Base-by-base conservation (phyloP, 2,888 invertebrate genomes). In the Andrena trimmerana region DNA sequence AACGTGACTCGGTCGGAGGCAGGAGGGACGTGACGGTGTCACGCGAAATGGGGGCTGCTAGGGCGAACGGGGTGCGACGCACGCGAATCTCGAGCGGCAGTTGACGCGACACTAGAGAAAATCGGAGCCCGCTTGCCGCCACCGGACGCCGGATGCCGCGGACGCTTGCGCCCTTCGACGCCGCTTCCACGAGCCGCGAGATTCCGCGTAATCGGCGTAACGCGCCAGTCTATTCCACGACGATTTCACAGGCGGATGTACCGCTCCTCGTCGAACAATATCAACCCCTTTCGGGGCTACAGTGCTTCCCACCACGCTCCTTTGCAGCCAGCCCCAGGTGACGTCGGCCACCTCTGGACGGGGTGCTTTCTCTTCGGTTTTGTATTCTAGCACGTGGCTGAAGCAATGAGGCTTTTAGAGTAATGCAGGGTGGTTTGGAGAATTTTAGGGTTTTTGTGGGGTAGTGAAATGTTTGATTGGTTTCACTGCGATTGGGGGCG, bases 101-200 rank as follows among this genome's bases (percentile, higher is more conserved):
- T 90, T 91, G 91, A 91, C 93, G 93, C 93, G 92, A 90, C 88
- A 93, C 93, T 93, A 91, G 89, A 90, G 90, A 83, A 90, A 89
- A 90, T 86, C 88, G 86, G 87, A 86, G 83, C 83, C 86, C 85
- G 81, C 89, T 90, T 90, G 91, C 90, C 90, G 91, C 91, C 90
- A 90, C 88, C 84, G 86, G 83, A 86, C 81, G 75, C 72, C 82
- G 84, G 82, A 92, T 91, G 91, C 90, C 78, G 27, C 20, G 84
- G 82, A 91, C 92, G 92, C 92, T 89, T 92, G 92, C 92, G 92
- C 92, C 83, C 82, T 90, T 48, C 60, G 54, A 10, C 66, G 68
- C 62, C 71, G 79, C 68, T 63, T 31, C 67, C 81, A 71, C 85
- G 88, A 85, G 85, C 78, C 85, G 76, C 78, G 78, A 78, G 79